Evolutionary conservation across 2,113 vertebrate genomes (phyloP), one percentile per base, ranked within the genome.

Genomic region (Girardinichthys multiradiatus): DNA sequence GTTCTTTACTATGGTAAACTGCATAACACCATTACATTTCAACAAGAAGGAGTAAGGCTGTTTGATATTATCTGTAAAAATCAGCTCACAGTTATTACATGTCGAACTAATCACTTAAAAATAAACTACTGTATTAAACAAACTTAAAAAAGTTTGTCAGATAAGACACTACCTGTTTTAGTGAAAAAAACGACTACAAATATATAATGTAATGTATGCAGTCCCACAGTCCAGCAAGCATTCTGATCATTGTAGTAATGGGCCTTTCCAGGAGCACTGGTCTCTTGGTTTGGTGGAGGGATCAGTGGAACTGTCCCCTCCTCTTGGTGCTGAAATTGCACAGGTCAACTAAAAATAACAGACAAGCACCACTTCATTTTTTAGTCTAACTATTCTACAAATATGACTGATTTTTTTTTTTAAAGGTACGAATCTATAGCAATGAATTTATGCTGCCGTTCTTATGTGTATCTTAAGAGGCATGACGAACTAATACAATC

Each of bases 251-350:
- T 45, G 42, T 19, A 19, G 63, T 45, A 14, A 39, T 30, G 29
- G 60, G 60, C 60, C 60, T 62, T 29, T 19, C 30, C 58, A 45
- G 14, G 42, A 17, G 42, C 42, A 19, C 13, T 10, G 14, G 39
- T 15, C 57, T 59, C 57, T 13, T 59, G 14, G n/a, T 39, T 2
- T 39, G 11, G 35, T 59, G 27, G 48, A 14, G 70, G 61, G 65
- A 65, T 74, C 15, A 76, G 69, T 62, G 86, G 79, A 68, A 79
- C 89, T 91, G 76, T 91, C 85, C 86, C 70, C 69, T 76, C 35
- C 63, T 70, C 26, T 9, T 72, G 86, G 89, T 90, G 73, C 88
- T 91, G 89, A 87, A 90, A 72, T 70, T 28, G 62, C 73, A 51
- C 70, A 66, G 37, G 3, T 63, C 77, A 42, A 3, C 62, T 31